A percentile compares a stretch with the other conserved stretches of the same genome.
Conservation (phyloP, 2,797 vertebrate genomes). For the Acipenser transmontanus region DNA sequence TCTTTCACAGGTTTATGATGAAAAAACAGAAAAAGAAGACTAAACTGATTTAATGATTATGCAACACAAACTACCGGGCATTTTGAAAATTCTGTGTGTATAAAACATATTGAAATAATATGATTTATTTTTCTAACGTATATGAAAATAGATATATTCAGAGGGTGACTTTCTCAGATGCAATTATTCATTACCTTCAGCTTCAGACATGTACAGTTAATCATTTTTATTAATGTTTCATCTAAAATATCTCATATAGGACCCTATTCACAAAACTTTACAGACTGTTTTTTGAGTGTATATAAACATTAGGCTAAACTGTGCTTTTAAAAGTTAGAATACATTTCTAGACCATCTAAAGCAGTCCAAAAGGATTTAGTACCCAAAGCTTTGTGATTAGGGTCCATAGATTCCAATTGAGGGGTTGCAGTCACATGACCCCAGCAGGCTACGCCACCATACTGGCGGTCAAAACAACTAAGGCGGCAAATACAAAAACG, state of each 20-base stretch:
- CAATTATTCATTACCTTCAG: constrained; percentile 39
- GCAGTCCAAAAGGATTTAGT: no score
- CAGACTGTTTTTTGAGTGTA: constrained; percentile 58
- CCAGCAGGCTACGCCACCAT: no score
- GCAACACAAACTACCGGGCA: constrained; percentile 58
- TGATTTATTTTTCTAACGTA: constrained; percentile 63
- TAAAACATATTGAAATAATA: constrained; percentile 37
- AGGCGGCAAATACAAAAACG: no score
- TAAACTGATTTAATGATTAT: constrained; percentile 63
- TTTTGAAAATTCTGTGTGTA: constrained; percentile 60
- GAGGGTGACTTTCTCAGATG: constrained; percentile 56
- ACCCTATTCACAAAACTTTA: constrained; percentile 37
- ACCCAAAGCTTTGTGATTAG: no score
- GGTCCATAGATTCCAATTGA: no score
- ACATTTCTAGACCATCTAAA: no score
- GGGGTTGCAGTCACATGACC: no score
- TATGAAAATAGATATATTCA: constrained; percentile 35
- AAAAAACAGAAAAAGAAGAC: constrained; percentile 38
- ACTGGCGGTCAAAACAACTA: no score
- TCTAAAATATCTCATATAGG: not conserved
- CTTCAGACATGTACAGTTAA: constrained; percentile 45
- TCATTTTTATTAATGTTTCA: constrained; percentile 9
- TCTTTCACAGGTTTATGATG: constrained; percentile 62
- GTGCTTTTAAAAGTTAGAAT: no score
- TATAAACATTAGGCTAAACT: no score